phyloP scores from a whole-genome alignment of 2,113 vertebrate species.

The Lipophrys pholis region DNA sequence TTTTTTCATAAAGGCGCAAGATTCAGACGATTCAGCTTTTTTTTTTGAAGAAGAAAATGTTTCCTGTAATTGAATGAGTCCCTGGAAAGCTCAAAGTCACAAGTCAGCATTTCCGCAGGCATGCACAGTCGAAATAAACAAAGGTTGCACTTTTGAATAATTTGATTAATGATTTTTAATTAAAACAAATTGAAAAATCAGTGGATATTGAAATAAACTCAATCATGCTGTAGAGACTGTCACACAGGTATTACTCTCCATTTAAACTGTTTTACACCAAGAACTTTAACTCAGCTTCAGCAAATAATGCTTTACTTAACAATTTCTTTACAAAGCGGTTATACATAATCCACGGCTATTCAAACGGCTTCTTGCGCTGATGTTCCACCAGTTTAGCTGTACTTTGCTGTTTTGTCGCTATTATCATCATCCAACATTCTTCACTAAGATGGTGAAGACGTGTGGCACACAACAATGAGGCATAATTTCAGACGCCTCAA shows the following conservation, averaged over 20 bases:
- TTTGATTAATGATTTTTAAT: conserved; percentile 17
- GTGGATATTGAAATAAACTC: neutral
- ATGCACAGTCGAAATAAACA: neutral
- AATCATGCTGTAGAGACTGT: neutral
- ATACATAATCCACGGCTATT: too few relatives aligned
- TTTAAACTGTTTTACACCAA: neutral
- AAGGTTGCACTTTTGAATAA: conserved; percentile 12
- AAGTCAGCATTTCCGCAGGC: conserved; percentile 36
- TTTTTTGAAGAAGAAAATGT: conserved; percentile 21
- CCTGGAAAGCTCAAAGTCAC: conserved; percentile 40
- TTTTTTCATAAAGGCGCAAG: neutral
- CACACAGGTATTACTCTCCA: neutral
- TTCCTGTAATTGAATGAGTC: conserved; percentile 42
- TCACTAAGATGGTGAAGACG: too few relatives aligned
- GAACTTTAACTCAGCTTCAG: neutral
- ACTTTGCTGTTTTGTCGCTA: too few relatives aligned
- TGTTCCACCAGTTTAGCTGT: too few relatives aligned
- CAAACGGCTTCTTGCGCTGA: too few relatives aligned
- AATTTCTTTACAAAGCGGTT: too few relatives aligned
- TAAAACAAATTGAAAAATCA: conserved; percentile 2
- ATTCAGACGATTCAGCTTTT: conserved; percentile 41
- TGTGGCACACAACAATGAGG: too few relatives aligned
- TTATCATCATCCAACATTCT: too few relatives aligned
- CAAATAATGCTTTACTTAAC: neutral
- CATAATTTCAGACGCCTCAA: too few relatives aligned